Evolutionary conservation across 2,797 vertebrate species (phyloP).

Genomic region (Phrynocephalus vlangalii): DNA sequence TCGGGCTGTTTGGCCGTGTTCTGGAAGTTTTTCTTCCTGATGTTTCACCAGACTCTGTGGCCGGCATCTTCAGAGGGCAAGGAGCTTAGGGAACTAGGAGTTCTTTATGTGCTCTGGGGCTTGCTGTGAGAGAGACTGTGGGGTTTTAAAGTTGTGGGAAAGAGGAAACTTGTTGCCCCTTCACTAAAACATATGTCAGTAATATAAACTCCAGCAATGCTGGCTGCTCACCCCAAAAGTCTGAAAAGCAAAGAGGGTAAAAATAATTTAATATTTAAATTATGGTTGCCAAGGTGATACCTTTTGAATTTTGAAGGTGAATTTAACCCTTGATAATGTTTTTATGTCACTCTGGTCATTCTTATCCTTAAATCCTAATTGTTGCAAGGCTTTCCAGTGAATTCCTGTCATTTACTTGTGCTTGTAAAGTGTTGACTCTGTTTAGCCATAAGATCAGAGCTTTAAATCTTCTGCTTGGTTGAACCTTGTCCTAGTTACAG

Average conservation of each 20-base stretch:
- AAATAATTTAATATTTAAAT: slow-evolving; percentile 7
- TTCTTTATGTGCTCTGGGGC: no score
- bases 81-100: no score
- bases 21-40: no score
- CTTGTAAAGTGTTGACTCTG: background rate
- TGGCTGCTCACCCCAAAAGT: background rate
- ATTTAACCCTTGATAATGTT: background rate
- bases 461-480: background rate
- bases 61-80: no score
- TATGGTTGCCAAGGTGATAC: background rate
- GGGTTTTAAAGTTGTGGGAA: background rate
- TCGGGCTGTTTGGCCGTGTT: no score
- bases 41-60: no score
- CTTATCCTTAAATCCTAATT: background rate
- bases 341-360: background rate
- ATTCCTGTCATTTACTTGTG: background rate
- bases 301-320: background rate
- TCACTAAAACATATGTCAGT: background rate
- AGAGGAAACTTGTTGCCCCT: background rate
- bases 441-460: background rate
- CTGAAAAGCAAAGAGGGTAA: background rate
- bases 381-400: background rate
- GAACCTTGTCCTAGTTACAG: slow-evolving; percentile 22
- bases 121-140: no score
- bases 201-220: background rate